phyloP scores from a whole-genome alignment of 2,797 vertebrate genomes.

The Myotis pilosus region DNA sequence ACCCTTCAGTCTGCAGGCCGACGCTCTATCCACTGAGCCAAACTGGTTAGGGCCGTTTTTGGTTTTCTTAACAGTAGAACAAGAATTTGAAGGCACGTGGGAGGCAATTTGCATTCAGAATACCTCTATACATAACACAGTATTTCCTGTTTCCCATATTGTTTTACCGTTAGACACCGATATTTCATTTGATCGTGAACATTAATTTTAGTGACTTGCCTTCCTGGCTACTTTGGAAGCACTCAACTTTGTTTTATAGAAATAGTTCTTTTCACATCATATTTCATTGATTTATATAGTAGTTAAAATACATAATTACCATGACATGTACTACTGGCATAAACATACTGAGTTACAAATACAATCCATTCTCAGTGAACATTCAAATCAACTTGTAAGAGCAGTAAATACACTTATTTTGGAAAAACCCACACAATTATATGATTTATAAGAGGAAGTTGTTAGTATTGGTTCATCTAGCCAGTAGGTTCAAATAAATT shows the following conservation, averaged over 20 bases:
- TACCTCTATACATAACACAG: background rate
- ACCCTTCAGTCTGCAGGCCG: no score
- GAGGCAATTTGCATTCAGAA: background rate
- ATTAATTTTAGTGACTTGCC: background rate
- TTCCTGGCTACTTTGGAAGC: background rate
- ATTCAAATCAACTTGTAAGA: background rate
- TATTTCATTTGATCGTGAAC: background rate
- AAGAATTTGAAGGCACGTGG: background rate
- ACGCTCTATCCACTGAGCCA: no score
- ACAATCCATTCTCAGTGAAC: background rate
- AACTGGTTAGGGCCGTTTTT: background rate
- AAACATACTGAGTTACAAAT: background rate
- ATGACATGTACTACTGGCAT: background rate
- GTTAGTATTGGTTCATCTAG: background rate
- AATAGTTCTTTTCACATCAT: background rate
- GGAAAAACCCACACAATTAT: no score
- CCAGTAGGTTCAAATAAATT: background rate
- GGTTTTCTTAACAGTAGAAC: background rate
- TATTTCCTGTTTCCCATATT: background rate
- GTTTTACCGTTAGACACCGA: background rate
- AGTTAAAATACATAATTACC: background rate
- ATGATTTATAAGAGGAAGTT: background rate
- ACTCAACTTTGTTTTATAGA: background rate
- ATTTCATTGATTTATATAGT: background rate
- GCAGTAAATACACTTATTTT: background rate